Evolutionary conservation across 2,797 vertebrate species (phyloP), one percentile per base, ranked within the genome.

Genomic region (Aulostomus chinensis): DNA sequence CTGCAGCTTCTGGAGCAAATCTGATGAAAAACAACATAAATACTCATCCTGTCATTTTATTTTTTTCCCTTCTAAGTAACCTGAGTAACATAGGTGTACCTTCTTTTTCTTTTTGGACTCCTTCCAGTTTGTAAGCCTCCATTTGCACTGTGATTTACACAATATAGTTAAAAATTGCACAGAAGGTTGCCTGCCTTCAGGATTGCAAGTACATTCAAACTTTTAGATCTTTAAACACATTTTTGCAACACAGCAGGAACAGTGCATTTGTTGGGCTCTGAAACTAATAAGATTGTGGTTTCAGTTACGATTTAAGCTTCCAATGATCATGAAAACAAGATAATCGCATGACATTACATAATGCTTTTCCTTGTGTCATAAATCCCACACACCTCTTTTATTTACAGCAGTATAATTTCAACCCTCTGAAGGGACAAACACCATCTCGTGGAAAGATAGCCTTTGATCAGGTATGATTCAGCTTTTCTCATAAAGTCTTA

Each of bases 41-140:
- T 10, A 15, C 49, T 21, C 8, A 13, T 2, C 9, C 25, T 16
- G 35, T 26, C 2, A 9, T 14, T 24, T 7, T 7, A 9, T 9
- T 6, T 5, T 1, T 34, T 21, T 9, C 25, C 10, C 14, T 0
- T n/a, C 1, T 36, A 3, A 25, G 13, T 10, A 24, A 15, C 31
- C n/a, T 25, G 9, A 21, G 11, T 38, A 11, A 51, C 2, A 18
- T 12, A 11, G 14, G 7, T 10, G 1, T 72, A 92, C 92, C 91
- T 88, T 91, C 76, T 81, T 84, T 92, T 66, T 88, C 85, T 63
- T 78, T 83, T 9, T 63, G 37, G 13, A 40, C 64, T 58, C n/a
- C 69, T 39, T 90, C 83, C 38, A 90, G 50, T 20, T 83, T 51
- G 47, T 57, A 61, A 22, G 57, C 65, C 57, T 90, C 75, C 34